Percentiles rank a stretch among this genome's conserved stretches.
Conservation (phyloP, 2,113 vertebrate species). For the Neomonachus schauinslandi region DNA sequence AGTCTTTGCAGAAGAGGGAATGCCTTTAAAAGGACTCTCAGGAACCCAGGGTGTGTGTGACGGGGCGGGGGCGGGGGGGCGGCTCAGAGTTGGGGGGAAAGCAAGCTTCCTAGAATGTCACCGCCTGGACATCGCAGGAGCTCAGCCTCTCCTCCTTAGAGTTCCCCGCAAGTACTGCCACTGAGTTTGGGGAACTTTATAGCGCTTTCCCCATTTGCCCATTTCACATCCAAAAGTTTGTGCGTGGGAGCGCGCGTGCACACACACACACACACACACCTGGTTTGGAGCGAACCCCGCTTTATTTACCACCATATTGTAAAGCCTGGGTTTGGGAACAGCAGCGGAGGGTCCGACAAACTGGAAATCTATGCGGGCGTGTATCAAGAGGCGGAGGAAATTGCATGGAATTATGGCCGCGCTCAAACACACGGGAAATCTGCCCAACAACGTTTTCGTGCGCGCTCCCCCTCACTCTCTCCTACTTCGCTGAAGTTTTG, state of each 20-base stretch:
- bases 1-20: neutral
- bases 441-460: neutral
- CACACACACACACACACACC: neutral
- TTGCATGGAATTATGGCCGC: no score
- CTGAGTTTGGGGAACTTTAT: neutral
- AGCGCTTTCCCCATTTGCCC: neutral
- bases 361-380: neutral
- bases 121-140: neutral
- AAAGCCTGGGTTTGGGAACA: neutral
- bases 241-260: rapidly evolving
- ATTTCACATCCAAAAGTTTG: neutral
- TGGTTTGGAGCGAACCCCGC: neutral
- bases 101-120: neutral
- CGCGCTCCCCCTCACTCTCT: neutral
- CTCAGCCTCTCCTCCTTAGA: neutral
- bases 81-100: neutral
- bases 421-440: neutral
- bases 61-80: rapidly evolving
- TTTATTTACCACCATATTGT: neutral
- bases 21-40: neutral
- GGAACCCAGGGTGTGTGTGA: neutral
- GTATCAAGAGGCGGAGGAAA: neutral
- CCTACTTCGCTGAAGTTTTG: neutral
- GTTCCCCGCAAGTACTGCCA: neutral
- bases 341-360: neutral